These are phyloP conservation scores for Hydrochoerus hydrochaeris DNA, from an alignment of 2,113 vertebrate species.

Conservation along the genomic window DNA sequence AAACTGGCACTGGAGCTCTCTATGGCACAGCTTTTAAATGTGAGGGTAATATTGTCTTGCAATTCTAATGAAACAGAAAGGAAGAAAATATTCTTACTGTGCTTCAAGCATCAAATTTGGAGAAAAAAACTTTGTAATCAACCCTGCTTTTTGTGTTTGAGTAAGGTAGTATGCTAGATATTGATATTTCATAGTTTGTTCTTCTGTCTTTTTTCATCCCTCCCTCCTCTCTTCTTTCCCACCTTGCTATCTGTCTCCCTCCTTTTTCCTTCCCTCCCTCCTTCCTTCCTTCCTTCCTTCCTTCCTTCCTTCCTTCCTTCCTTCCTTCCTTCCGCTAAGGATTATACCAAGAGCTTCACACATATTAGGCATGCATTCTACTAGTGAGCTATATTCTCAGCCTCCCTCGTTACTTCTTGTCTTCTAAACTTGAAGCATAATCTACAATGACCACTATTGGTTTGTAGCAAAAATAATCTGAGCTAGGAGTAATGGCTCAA, in stretches of 20 bases:
- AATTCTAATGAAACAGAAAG: background rate
- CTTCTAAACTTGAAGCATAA: background rate
- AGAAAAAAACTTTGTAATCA: background rate
- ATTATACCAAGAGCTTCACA: background rate
- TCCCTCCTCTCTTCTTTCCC: background rate
- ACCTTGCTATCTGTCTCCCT: background rate
- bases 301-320: too few species aligned
- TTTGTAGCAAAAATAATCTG: background rate
- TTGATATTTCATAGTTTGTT: background rate
- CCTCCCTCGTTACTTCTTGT: background rate
- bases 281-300: background rate
- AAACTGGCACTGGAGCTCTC: background rate
- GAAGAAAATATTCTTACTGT: background rate
- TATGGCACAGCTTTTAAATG: background rate
- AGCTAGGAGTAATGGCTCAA: background rate
- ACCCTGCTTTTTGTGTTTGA: background rate
- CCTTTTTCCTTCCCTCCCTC: background rate
- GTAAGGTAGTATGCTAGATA: background rate
- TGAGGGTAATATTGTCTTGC: background rate
- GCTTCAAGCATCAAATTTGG: background rate
- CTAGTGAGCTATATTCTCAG: background rate
- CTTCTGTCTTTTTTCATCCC: background rate
- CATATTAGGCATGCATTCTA: background rate
- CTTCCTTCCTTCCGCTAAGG: accelerated
- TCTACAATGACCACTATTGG: background rate